Evolutionary conservation across 2,888 invertebrate species (phyloP).

Genomic region (Acleris sparsana): DNA sequence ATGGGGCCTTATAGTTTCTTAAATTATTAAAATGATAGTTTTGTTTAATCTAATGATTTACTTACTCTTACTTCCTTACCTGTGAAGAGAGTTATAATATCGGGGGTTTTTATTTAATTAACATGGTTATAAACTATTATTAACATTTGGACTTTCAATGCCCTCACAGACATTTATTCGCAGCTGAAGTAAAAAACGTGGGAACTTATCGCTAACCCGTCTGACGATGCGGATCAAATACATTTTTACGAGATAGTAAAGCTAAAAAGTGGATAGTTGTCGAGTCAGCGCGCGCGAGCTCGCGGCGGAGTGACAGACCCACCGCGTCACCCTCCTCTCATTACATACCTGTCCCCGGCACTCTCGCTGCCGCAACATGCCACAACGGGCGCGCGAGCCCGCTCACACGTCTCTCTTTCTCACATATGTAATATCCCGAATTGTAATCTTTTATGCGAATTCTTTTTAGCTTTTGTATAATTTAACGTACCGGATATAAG

Average conservation of each 20-base stretch:
- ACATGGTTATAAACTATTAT: no score
- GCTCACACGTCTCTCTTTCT: not conserved
- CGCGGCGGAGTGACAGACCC: conserved; percentile 51
- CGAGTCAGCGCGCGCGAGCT: conserved; percentile 53
- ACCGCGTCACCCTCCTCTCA: conserved; percentile 63
- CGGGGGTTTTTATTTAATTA: no score
- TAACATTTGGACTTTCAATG: not conserved
- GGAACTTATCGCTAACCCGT: not conserved
- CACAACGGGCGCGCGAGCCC: conserved; percentile 30
- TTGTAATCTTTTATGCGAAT: no score
- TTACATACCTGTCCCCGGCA: conserved; percentile 58
- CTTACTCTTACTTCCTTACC: no score
- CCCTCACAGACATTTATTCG: not conserved
- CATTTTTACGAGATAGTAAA: conserved; percentile 10
- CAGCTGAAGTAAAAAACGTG: not conserved
- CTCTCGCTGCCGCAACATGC: conserved; percentile 39
- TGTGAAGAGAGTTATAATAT: no score
- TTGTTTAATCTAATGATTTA: no score
- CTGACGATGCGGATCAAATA: conserved; percentile 2
- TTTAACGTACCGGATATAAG: no score
- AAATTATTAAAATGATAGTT: no score
- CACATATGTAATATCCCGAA: no score
- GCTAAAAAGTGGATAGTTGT: conserved; percentile 35
- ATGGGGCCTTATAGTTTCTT: no score
- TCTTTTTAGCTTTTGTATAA: no score